Percentiles rank a stretch among this genome's conserved stretches.
Conservation (phyloP, 2,113 vertebrate genomes). For the Anseranas semipalmata region DNA sequence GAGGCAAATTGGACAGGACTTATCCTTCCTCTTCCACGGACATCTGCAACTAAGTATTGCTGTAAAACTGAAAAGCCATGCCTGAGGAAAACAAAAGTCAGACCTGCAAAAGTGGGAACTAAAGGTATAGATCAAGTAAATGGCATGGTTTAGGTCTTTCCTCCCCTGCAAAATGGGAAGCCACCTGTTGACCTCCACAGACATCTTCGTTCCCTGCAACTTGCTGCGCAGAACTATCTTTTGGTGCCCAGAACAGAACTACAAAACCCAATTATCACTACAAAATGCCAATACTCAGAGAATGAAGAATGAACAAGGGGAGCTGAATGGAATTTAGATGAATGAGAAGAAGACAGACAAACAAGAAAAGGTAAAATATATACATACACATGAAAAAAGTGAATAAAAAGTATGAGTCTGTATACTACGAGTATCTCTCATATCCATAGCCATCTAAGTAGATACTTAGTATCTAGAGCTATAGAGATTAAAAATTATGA, state of each 20-base stretch:
- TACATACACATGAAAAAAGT: not conserved
- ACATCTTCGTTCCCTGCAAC: not conserved
- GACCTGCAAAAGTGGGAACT: not conserved
- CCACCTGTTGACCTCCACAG: not conserved
- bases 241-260: not conserved
- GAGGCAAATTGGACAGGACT: not conserved
- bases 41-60: not conserved
- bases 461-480: not conserved
- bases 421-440: not conserved
- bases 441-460: not conserved
- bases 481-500: not conserved
- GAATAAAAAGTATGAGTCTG: not conserved
- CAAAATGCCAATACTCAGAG: not conserved
- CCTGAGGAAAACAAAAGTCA: not conserved
- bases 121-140: not conserved
- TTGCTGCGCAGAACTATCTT: not conserved
- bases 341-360: not conserved
- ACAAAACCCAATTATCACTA: not conserved
- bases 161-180: not conserved
- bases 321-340: not conserved
- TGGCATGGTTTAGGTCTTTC: not conserved
- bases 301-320: not conserved
- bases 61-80: not conserved
- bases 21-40: not conserved
- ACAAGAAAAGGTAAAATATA: not conserved